These are phyloP conservation scores for Microplitis demolitor DNA, from an alignment of 1,140 invertebrate genomes.

Conservation along the genomic window DNA sequence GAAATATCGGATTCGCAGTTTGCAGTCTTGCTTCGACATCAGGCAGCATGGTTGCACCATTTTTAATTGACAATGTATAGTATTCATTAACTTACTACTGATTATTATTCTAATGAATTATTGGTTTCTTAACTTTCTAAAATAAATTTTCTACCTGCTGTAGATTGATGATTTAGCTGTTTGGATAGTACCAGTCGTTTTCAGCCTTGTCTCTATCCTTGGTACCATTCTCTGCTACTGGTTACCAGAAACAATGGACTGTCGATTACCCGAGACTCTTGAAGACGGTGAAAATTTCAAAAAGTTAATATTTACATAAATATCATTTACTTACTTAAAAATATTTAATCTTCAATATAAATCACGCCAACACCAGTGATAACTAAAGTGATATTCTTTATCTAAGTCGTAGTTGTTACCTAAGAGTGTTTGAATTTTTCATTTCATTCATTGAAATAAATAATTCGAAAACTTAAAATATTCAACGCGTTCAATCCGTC, in stretches of 20 bases:
- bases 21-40: slow-evolving; percentile 68
- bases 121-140: not conserved
- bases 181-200: slow-evolving; percentile 64
- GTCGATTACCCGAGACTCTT: slow-evolving; percentile 66
- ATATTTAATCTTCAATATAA: too few relatives aligned
- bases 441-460: too few relatives aligned
- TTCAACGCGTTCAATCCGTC: too few relatives aligned
- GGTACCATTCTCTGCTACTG: slow-evolving; percentile 63
- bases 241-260: slow-evolving; percentile 67
- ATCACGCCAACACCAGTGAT: too few relatives aligned
- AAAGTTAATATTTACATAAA: slow-evolving; percentile 40
- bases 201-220: slow-evolving; percentile 61
- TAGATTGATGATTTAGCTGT: slow-evolving; percentile 33
- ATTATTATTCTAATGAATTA: not conserved
- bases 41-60: slow-evolving; percentile 72
- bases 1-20: slow-evolving; percentile 69
- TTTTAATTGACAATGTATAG: slow-evolving; percentile 63
- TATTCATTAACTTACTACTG: not conserved
- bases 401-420: too few relatives aligned
- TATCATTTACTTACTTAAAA: too few relatives aligned
- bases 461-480: too few relatives aligned
- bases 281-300: slow-evolving; percentile 66
- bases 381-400: too few relatives aligned
- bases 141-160: not conserved
- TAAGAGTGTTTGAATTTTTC: too few relatives aligned